Conservation (phyloP, 2,113 vertebrate genomes). For the Tetraodon nigroviridis region DNA sequence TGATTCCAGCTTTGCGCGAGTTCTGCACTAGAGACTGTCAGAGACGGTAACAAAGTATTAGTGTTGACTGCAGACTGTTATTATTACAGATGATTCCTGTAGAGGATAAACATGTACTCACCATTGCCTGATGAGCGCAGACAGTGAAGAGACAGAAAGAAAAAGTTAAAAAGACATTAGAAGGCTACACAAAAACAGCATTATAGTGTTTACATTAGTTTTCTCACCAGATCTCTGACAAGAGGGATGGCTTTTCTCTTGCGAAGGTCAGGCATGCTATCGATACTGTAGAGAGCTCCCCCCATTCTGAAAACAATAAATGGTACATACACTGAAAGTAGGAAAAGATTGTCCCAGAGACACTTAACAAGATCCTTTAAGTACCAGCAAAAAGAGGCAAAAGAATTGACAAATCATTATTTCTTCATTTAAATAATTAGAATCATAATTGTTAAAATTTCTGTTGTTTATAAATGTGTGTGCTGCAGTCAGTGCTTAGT, state of each 20-base stretch:
- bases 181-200: neutral
- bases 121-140: conserved; percentile 59
- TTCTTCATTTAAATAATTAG: too few species aligned
- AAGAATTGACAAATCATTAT: too few species aligned
- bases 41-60: neutral
- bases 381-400: too few species aligned
- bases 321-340: too few species aligned
- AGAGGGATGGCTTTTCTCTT: conserved; percentile 94
- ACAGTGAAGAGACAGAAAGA: conserved; percentile 11
- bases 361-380: too few species aligned
- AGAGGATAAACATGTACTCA: conserved; percentile 33
- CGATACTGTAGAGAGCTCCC: conserved; percentile 95
- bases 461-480: too few species aligned
- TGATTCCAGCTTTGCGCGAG: conserved; percentile 94
- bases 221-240: conserved; percentile 94
- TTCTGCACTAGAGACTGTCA: conserved; percentile 88
- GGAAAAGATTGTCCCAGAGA: too few species aligned
- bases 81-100: conserved; percentile 8
- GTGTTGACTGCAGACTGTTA: neutral
- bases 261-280: conserved; percentile 98
- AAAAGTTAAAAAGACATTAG: conserved; percentile 1
- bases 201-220: neutral
- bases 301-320: conserved; percentile 77
- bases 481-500: too few species aligned
- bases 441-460: too few species aligned